Evolutionary conservation across 1,140 invertebrate genomes (phyloP).

Genomic region (Caerostris extrusa): DNA sequence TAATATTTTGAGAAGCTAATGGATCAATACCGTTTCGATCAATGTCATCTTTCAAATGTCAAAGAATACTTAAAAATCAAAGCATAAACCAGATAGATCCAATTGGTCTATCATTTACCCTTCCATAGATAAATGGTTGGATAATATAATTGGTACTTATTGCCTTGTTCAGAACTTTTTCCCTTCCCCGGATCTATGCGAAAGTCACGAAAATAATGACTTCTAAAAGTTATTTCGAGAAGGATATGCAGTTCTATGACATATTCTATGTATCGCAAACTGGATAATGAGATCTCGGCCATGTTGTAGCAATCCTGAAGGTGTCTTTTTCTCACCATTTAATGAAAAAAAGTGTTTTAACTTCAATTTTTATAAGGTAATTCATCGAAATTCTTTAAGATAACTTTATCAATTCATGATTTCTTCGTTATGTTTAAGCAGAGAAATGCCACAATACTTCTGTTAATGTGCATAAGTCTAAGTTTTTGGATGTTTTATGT

Average conservation of each 20-base stretch:
- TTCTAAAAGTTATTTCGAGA: conserved; percentile 17
- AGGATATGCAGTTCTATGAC: not conserved
- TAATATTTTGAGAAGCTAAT: not conserved
- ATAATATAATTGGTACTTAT: not conserved
- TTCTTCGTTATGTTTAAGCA: too few species aligned
- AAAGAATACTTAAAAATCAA: not conserved
- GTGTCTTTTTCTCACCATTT: too few species aligned
- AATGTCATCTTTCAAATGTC: not conserved
- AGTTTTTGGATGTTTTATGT: too few species aligned
- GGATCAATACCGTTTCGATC: not conserved
- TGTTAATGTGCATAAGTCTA: too few species aligned
- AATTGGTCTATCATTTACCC: not conserved
- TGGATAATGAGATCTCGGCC: too few species aligned
- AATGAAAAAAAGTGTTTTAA: too few species aligned
- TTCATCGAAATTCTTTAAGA: too few species aligned
- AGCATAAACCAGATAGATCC: not conserved
- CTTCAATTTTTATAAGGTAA: too few species aligned
- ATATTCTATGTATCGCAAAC: too few species aligned
- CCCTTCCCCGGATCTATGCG: not conserved
- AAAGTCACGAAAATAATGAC: not conserved
- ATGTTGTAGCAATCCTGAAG: too few species aligned
- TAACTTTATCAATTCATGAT: too few species aligned
- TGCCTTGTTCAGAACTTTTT: not conserved
- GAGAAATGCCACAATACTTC: too few species aligned
- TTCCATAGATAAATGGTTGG: not conserved